A percentile compares a stretch with the other conserved stretches of the same genome.
Conservation (phyloP, 2,113 vertebrate genomes). For the Paracyprichromis sp. region DNA sequence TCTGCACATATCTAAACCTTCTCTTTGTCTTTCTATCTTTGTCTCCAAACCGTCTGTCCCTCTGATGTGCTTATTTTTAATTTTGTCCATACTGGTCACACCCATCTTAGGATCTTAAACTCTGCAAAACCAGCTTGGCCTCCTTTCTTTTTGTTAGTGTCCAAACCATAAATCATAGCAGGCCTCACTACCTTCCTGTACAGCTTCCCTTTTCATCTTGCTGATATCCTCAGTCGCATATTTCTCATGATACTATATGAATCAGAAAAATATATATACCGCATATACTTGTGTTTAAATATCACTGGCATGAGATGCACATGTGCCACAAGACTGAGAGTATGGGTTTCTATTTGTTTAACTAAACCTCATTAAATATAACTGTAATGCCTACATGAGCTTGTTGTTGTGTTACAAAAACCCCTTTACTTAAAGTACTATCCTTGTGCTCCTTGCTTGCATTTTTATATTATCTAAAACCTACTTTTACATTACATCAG, state of each 20-base stretch:
- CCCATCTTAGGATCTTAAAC: background rate
- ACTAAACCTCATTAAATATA: background rate
- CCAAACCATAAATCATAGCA: background rate
- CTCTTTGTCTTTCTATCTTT: background rate
- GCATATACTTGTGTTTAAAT: background rate
- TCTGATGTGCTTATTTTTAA: background rate
- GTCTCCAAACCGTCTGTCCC: background rate
- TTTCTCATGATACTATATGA: background rate
- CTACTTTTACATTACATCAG: background rate
- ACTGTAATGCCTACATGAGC: background rate
- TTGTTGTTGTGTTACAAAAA: background rate
- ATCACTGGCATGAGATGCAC: background rate
- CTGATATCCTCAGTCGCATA: background rate
- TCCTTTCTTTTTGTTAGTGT: background rate
- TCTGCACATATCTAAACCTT: background rate
- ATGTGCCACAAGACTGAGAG: background rate
- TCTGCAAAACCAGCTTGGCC: background rate
- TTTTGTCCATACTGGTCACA: background rate
- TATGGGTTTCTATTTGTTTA: background rate
- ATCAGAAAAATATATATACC: background rate
- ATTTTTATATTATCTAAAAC: background rate
- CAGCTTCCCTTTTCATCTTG: rapidly evolving
- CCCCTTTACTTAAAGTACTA: background rate
- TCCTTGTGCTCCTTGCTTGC: background rate
- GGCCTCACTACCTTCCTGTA: background rate